phyloP scores from a whole-genome alignment of 1,140 invertebrate genomes.

The Neomicropteryx cornuta region DNA sequence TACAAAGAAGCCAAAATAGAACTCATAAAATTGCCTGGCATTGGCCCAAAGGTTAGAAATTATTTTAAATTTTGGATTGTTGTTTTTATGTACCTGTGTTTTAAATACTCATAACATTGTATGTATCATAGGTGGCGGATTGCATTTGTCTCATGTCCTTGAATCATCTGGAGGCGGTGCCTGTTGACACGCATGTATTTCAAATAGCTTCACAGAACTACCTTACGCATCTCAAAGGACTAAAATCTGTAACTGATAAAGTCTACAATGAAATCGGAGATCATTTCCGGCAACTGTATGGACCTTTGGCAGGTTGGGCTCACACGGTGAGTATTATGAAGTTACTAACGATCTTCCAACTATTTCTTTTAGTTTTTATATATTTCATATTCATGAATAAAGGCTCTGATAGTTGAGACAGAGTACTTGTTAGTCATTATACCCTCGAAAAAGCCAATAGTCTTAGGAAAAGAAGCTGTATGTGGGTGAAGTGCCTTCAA shows the following conservation, averaged over 20 bases:
- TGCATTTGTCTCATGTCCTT: slow-evolving; percentile 97
- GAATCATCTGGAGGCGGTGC: slow-evolving; percentile 77
- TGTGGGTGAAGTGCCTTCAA: no score
- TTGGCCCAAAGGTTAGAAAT: slow-evolving; percentile 71
- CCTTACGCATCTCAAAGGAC: slow-evolving; percentile 61
- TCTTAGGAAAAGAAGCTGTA: no score
- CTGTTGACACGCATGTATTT: slow-evolving; percentile 95
- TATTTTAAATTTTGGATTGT: slow-evolving; percentile 6
- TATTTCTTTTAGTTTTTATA: no score
- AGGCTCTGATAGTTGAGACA: no score
- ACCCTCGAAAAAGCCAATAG: no score
- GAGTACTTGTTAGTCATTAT: no score
- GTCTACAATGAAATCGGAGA: slow-evolving; percentile 77
- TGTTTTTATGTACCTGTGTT: slow-evolving; percentile 9
- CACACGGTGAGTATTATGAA: slow-evolving; percentile 60
- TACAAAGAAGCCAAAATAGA: slow-evolving; percentile 64
- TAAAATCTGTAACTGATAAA: slow-evolving; percentile 74
- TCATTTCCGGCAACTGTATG: slow-evolving; percentile 73
- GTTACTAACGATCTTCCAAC: no score
- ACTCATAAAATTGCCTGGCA: slow-evolving; percentile 69
- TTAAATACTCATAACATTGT: slow-evolving; percentile 3
- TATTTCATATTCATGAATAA: no score
- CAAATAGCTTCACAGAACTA: slow-evolving; percentile 80
- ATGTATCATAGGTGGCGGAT: slow-evolving; percentile 79
- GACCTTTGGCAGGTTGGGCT: slow-evolving; percentile 87